A percentile compares a stretch with the other conserved stretches of the same genome.
Evolutionary conservation across 2,113 vertebrate species (phyloP).

Genomic region (Pachycephala philippinensis): DNA sequence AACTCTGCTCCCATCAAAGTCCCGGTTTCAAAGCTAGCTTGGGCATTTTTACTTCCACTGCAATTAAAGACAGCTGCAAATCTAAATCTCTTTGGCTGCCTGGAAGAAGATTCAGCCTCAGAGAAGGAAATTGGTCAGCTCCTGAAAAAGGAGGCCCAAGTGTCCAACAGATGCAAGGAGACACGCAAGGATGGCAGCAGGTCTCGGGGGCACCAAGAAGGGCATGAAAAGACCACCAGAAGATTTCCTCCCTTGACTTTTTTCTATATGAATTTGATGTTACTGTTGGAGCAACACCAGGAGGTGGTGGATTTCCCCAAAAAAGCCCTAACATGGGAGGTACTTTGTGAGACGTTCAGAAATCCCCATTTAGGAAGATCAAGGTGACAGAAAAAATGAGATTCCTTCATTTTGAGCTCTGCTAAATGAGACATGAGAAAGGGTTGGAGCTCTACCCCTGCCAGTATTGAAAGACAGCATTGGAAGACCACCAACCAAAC

Average conservation of each 20-base stretch:
- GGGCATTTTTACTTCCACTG: not conserved
- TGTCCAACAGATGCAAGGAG: not conserved
- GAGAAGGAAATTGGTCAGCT: slow-evolving; percentile 1
- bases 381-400: not conserved
- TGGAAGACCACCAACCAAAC: not conserved
- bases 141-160: not conserved
- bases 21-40: not conserved
- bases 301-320: not conserved
- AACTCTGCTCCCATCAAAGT: not conserved
- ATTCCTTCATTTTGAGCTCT: not conserved
- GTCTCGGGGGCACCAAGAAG: not conserved
- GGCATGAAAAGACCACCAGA: not conserved
- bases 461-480: not conserved
- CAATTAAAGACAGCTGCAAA: slow-evolving; percentile 43
- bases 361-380: not conserved
- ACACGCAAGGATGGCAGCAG: not conserved
- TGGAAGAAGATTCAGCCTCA: not conserved
- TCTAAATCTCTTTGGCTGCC: not conserved
- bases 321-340: not conserved
- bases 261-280: not conserved
- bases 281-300: not conserved
- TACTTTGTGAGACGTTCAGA: not conserved
- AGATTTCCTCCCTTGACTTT: not conserved
- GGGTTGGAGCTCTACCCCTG: not conserved
- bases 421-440: not conserved